Evolutionary conservation across 1,140 invertebrate species (phyloP).

Genomic region (Pogonomyrmex barbatus): DNA sequence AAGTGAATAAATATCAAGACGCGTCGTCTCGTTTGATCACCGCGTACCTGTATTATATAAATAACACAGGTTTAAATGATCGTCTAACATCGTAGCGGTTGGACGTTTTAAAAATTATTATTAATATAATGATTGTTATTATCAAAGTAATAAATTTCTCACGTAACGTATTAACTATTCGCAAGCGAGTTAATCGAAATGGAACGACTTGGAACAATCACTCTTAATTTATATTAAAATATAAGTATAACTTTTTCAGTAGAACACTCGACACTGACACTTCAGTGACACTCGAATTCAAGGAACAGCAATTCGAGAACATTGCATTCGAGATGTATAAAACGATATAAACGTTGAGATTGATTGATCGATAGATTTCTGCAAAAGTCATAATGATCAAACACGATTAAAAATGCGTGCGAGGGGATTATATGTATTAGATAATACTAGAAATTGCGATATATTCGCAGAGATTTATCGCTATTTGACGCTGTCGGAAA

Average conservation of each 20-base stretch:
- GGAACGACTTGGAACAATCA: neutral
- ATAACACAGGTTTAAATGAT: neutral
- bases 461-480: neutral
- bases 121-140: neutral
- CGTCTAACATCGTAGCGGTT: neutral
- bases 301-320: neutral
- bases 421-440: neutral
- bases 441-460: neutral
- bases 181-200: neutral
- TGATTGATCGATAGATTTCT: neutral
- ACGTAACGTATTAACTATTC: neutral
- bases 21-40: neutral
- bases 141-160: conserved; percentile 13
- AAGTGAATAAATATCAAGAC: neutral
- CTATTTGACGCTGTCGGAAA: neutral
- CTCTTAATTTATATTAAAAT: neutral
- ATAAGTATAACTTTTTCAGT: too few species aligned
- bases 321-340: neutral
- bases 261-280: too few species aligned
- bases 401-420: neutral
- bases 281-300: neutral
- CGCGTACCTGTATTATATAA: neutral
- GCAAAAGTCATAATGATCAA: neutral
- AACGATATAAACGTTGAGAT: neutral
- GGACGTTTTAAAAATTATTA: neutral